A percentile compares a stretch with the other conserved stretches of the same genome.
Conservation (phyloP, 2,797 vertebrate species). For the Falco concolor region DNA sequence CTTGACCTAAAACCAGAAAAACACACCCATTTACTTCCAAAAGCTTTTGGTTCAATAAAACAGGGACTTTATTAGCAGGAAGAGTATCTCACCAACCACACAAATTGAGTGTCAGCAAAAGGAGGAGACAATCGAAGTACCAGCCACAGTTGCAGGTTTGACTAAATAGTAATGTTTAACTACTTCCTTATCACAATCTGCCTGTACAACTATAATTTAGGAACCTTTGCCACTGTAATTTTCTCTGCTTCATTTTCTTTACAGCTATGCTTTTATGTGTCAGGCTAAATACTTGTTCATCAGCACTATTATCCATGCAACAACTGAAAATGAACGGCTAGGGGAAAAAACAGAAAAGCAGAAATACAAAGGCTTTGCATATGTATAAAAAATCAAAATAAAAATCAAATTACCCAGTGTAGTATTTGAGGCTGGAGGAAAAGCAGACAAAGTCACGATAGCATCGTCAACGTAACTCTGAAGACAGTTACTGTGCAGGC, state of each 20-base stretch:
- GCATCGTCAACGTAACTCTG: neutral
- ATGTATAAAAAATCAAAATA: neutral
- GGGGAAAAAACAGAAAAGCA: neutral
- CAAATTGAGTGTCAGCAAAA: conserved; percentile 69
- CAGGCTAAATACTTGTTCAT: conserved; percentile 57
- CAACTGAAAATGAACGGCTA: conserved; percentile 54
- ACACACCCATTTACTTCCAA: neutral
- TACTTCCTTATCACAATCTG: conserved; percentile 70
- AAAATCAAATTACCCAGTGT: neutral
- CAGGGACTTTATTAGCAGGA: conserved; percentile 34
- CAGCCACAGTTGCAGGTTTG: conserved; percentile 55
- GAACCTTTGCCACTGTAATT: conserved; percentile 71
- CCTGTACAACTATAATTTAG: conserved; percentile 66
- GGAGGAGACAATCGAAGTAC: conserved; percentile 53
- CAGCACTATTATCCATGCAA: conserved; percentile 38
- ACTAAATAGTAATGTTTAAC: conserved; percentile 73
- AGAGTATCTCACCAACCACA: neutral
- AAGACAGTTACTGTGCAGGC: neutral
- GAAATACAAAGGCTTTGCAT: neutral
- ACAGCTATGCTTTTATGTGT: conserved; percentile 38
- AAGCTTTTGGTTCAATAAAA: conserved; percentile 1
- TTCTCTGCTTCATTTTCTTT: conserved; percentile 48
- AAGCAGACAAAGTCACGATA: neutral
- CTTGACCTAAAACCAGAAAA: neutral
- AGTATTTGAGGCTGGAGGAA: neutral